These are phyloP conservation scores for Liolophura sinensis DNA, from an alignment of 1,140 invertebrate genomes.

Conservation along the genomic window DNA sequence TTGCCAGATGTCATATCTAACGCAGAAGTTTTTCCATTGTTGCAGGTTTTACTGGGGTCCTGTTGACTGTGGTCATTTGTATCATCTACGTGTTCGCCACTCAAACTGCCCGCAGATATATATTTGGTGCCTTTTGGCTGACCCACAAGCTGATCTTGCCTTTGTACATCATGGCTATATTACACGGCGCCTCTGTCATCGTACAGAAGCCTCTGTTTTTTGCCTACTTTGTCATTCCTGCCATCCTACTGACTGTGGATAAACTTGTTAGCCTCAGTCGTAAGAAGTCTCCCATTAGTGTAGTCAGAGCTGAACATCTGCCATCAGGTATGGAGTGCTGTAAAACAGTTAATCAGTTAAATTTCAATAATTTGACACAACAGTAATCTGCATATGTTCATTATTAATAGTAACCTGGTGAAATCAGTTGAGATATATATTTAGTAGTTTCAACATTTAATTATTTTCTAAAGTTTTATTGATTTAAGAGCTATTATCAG, in stretches of 20 bases:
- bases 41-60: constrained; percentile 89
- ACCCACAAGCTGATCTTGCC: constrained; percentile 93
- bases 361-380: no score
- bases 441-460: no score
- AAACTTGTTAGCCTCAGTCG: constrained; percentile 81
- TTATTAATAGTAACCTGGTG: no score
- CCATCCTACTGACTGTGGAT: constrained; percentile 85
- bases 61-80: constrained; percentile 90
- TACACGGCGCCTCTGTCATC: constrained; percentile 92
- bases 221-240: constrained; percentile 94
- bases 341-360: background rate
- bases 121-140: constrained; percentile 77
- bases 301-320: constrained; percentile 92
- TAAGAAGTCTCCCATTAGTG: constrained; percentile 80
- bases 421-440: no score
- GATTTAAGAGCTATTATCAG: no score
- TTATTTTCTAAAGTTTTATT: no score
- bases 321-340: constrained; percentile 74
- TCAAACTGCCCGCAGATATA: constrained; percentile 87
- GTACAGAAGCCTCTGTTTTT: constrained; percentile 82
- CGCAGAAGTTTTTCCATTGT: constrained; percentile 23
- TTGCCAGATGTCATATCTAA: no score
- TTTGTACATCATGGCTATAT: constrained; percentile 85
- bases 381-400: no score
- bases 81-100: constrained; percentile 98